A percentile compares a stretch with the other conserved stretches of the same genome.
Evolutionary conservation across 1,140 invertebrate species (phyloP).

Genomic region (Cheumatopsyche charites): DNA sequence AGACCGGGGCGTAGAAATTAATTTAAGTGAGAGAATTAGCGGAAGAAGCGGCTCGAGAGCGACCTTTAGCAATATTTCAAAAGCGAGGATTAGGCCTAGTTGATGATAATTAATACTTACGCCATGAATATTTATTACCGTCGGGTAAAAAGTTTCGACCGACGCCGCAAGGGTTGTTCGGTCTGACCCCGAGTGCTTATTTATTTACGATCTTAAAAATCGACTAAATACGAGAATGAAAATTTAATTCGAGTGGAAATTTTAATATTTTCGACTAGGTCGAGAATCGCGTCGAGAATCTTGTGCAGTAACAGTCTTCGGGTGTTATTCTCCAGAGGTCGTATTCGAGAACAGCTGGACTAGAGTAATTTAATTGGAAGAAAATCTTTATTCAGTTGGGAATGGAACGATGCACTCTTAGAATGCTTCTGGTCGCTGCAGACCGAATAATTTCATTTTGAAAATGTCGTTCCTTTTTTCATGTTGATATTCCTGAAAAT

Average conservation of each 20-base stretch:
- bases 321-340: background rate
- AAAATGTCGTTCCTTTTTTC: too few species aligned
- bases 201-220: background rate
- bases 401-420: background rate
- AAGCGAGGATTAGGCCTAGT: conserved; percentile 27
- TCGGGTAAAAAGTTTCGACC: conserved; percentile 1
- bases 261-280: too few species aligned
- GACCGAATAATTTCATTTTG: too few species aligned
- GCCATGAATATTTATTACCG: conserved; percentile 33
- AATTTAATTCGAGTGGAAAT: too few species aligned
- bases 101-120: conserved; percentile 32
- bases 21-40: conserved; percentile 31
- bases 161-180: background rate
- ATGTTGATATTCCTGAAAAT: too few species aligned
- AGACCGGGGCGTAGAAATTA: conserved; percentile 13
- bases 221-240: background rate
- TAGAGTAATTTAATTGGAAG: conserved; percentile 22
- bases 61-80: conserved; percentile 31
- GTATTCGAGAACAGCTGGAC: conserved; percentile 16
- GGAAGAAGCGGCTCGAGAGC: conserved; percentile 28
- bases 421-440: too few species aligned
- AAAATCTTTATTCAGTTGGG: conserved; percentile 3
- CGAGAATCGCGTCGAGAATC: too few species aligned
- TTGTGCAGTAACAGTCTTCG: background rate
- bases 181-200: background rate